These are phyloP conservation scores for Diorhabda elongata DNA, from an alignment of 1,140 invertebrate species.

Conservation along the genomic window DNA sequence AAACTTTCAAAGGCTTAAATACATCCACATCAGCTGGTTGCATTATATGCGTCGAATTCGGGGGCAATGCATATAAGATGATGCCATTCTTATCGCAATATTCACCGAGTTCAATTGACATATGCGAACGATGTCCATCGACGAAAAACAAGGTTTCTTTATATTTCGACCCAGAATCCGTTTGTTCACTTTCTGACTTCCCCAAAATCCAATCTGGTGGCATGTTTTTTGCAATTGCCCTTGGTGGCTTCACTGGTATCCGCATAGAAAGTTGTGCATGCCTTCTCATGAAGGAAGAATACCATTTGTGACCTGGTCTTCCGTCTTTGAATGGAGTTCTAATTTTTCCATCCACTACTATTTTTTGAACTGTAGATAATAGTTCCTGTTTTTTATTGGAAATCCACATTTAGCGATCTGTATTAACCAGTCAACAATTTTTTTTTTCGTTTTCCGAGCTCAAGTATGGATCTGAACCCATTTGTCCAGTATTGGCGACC, in stretches of 20 bases:
- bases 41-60: slow-evolving; percentile 46
- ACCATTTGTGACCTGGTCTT: no score
- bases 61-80: slow-evolving; percentile 44
- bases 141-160: slow-evolving; percentile 42
- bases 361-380: not conserved
- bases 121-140: slow-evolving; percentile 46
- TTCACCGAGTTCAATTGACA: slow-evolving; percentile 39
- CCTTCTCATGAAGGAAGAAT: no score
- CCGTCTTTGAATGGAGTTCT: not conserved
- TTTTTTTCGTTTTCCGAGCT: slow-evolving; percentile 11
- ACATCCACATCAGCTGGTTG: slow-evolving; percentile 45
- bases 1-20: slow-evolving; percentile 38
- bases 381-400: not conserved
- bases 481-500: not conserved
- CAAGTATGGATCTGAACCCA: slow-evolving; percentile 5
- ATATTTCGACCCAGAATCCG: slow-evolving; percentile 40
- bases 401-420: not conserved
- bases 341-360: slow-evolving; percentile 9
- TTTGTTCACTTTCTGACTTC: slow-evolving; percentile 33
- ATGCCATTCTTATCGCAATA: slow-evolving; percentile 44
- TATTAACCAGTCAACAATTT: not conserved
- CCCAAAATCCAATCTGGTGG: slow-evolving; percentile 40
- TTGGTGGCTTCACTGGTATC: slow-evolving; percentile 17
- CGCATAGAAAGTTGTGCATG: no score
- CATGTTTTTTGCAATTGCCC: slow-evolving; percentile 10